These are phyloP conservation scores for Megalops atlanticus DNA, from an alignment of 2,113 vertebrate genomes.

Conservation along the genomic window DNA sequence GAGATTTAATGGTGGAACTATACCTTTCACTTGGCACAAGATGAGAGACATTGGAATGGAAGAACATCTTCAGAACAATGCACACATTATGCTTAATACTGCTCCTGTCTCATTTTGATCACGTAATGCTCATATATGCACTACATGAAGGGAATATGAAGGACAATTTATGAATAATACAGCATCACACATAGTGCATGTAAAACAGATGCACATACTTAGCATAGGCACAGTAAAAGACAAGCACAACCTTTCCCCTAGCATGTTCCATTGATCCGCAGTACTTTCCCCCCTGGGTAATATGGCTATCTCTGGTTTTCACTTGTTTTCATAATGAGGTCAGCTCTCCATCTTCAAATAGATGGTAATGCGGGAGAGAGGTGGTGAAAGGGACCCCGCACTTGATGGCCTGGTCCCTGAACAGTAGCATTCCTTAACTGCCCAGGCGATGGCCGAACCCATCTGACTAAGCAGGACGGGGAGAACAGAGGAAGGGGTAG, in stretches of 20 bases:
- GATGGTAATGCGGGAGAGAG: not conserved
- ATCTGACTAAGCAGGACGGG: not conserved
- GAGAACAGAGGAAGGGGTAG: not conserved
- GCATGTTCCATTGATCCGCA: too few species aligned
- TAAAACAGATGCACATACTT: too few species aligned
- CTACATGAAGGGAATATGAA: not conserved
- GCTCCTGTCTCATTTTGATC: not conserved
- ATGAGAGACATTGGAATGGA: too few species aligned
- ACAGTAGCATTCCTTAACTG: not conserved
- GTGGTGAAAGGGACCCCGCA: not conserved
- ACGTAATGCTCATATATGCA: not conserved
- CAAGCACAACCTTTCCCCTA: too few species aligned
- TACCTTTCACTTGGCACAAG: too few species aligned
- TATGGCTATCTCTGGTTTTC: not conserved
- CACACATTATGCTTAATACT: too few species aligned
- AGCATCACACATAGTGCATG: too few species aligned
- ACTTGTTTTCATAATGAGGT: not conserved
- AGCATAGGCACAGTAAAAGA: too few species aligned
- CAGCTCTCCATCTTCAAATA: not conserved
- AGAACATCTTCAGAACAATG: too few species aligned
- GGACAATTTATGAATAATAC: too few species aligned
- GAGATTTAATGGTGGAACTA: too few species aligned
- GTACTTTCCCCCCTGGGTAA: not conserved
- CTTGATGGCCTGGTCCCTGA: not conserved
- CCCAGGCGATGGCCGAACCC: not conserved